Percentiles rank a stretch among this genome's conserved stretches.
Conservation (phyloP, 2,113 vertebrate genomes). For the Eulacestoma nigropectus region DNA sequence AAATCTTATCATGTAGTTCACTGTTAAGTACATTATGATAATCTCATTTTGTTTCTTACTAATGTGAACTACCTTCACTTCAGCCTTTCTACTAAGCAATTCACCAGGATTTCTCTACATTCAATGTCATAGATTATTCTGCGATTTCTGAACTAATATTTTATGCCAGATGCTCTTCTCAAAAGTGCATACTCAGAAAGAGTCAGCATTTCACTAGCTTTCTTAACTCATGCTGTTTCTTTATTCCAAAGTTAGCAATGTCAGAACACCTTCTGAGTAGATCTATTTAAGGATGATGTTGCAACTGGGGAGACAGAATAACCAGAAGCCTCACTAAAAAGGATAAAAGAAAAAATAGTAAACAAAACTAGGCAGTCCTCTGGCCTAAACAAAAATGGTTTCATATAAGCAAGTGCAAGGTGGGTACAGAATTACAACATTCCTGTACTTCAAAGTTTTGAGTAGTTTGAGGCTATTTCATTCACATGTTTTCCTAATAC, state of each 20-base stretch:
- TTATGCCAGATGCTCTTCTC: not conserved
- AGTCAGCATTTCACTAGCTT: not conserved
- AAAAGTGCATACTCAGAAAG: not conserved
- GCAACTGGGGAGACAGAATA: not conserved
- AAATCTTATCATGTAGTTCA: not conserved
- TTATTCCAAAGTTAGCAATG: not conserved
- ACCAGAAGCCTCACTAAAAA: not conserved
- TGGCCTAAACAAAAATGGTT: not conserved
- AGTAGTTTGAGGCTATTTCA: not conserved
- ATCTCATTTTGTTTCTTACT: not conserved
- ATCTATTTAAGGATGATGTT: not conserved
- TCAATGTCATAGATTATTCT: not conserved
- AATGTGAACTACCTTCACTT: not conserved
- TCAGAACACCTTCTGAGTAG: not conserved
- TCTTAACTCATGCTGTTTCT: not conserved
- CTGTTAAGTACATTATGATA: not conserved
- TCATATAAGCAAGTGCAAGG: not conserved
- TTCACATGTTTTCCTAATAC: not conserved
- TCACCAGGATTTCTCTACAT: not conserved
- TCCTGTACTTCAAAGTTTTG: not conserved
- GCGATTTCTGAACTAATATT: not conserved
- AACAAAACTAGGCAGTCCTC: not conserved
- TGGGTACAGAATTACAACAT: not conserved
- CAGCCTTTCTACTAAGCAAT: not conserved
- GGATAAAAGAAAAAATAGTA: not conserved